Conservation (phyloP, 1,140 invertebrate species). For the Penaeus chinensis region DNA sequence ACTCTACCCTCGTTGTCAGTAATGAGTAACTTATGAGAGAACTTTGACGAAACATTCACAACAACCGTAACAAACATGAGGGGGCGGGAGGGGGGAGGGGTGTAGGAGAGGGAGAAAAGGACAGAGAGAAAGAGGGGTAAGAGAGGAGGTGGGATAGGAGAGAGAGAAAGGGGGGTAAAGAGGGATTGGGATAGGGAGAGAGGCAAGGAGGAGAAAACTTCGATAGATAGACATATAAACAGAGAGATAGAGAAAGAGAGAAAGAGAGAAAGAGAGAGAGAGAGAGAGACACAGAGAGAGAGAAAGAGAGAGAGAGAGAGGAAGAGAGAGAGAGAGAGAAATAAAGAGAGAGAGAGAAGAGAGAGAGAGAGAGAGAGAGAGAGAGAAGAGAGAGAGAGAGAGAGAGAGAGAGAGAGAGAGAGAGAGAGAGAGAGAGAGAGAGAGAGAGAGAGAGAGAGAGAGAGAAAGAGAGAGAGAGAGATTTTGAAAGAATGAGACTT, state of each 20-base stretch:
- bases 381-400: not conserved
- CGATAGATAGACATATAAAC: not conserved
- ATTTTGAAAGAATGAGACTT: not conserved
- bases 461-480: not conserved
- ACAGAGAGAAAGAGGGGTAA: constrained; percentile 9
- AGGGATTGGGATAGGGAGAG: not conserved
- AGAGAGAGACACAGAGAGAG: not conserved
- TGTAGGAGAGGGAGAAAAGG: not conserved
- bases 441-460: not conserved
- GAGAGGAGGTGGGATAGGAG: no score
- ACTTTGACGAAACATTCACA: not conserved
- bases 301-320: not conserved
- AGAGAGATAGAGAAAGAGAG: not conserved
- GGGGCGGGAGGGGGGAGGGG: not conserved
- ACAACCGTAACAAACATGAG: not conserved
- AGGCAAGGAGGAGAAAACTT: not conserved
- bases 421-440: not conserved
- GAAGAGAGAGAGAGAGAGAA: not conserved
- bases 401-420: not conserved
- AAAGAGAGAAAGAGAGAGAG: no score
- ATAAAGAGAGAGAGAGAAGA: not conserved
- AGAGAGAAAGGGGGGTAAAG: constrained; percentile 5
- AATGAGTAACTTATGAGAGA: no score
- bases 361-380: not conserved
- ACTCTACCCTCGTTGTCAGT: no score